phyloP scores from a whole-genome alignment of 2,888 invertebrate genomes.

The Rhamnusium bicolor region DNA sequence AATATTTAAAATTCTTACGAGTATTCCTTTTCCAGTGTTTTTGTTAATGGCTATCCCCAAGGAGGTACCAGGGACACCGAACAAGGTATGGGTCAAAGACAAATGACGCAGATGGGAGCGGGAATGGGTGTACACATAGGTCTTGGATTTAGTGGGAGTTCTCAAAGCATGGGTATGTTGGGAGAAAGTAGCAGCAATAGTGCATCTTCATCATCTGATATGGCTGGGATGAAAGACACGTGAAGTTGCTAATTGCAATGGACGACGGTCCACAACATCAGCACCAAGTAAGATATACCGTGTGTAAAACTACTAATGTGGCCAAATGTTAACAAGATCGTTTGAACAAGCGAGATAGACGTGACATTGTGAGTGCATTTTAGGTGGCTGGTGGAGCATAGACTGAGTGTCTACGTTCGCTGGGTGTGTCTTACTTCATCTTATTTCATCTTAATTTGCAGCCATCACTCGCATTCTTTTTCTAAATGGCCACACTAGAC shows the following conservation, averaged over 20 bases:
- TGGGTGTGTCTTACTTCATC: too few species aligned
- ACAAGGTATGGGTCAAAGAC: not conserved
- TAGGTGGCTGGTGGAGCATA: too few species aligned
- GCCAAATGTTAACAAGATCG: too few species aligned
- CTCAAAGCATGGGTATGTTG: not conserved
- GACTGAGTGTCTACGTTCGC: too few species aligned
- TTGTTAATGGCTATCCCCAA: not conserved
- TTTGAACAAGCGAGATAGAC: too few species aligned
- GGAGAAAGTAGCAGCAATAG: not conserved
- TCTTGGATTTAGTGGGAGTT: not conserved
- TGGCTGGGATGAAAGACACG: not conserved
- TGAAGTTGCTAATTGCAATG: not conserved
- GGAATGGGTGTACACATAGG: constrained; percentile 2
- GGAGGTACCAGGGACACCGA: not conserved
- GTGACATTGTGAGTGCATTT: too few species aligned
- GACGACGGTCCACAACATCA: not conserved
- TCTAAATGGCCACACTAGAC: too few species aligned
- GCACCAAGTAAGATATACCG: not conserved
- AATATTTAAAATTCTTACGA: too few species aligned
- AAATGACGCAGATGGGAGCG: not conserved
- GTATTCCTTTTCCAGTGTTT: constrained; percentile 5
- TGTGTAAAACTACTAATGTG: too few species aligned
- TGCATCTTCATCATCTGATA: not conserved
- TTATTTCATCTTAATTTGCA: too few species aligned
- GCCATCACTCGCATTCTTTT: too few species aligned